Evolutionary conservation across 1,140 invertebrate genomes (phyloP).

Genomic region (Euborellia annulipes): DNA sequence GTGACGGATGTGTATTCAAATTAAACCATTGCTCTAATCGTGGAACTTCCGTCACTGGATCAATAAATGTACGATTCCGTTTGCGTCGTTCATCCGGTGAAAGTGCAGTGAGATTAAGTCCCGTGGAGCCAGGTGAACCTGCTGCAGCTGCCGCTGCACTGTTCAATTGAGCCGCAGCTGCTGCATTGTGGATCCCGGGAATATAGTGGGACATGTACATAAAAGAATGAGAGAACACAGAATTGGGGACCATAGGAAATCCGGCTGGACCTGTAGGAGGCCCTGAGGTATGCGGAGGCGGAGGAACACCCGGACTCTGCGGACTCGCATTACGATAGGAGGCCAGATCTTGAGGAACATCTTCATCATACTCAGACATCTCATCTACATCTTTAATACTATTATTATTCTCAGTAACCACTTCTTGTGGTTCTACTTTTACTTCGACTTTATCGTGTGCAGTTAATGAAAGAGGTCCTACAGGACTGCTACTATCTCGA

Average conservation of each 20-base stretch:
- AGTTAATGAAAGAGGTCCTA: slow-evolving; percentile 18
- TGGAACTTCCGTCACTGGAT: slow-evolving; percentile 94
- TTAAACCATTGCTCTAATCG: slow-evolving; percentile 92
- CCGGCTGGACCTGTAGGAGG: slow-evolving; percentile 29
- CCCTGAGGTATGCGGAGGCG: too few species aligned
- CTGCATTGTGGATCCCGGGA: too few species aligned
- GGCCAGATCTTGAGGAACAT: too few species aligned
- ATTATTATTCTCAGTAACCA: slow-evolving; percentile 5
- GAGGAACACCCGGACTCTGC: too few species aligned
- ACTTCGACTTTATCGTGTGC: slow-evolving; percentile 11
- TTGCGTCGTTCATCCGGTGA: slow-evolving; percentile 67
- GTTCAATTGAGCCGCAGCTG: too few species aligned
- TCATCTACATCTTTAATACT: slow-evolving; percentile 27
- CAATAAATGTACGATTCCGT: slow-evolving; percentile 95
- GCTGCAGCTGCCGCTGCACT: slow-evolving; percentile 4
- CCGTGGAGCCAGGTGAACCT: neutral
- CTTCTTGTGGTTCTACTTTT: slow-evolving; percentile 16
- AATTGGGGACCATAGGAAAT: slow-evolving; percentile 65
- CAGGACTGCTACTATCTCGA: slow-evolving; percentile 8
- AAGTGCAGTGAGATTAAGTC: slow-evolving; percentile 16
- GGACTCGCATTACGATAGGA: too few species aligned
- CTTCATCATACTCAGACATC: slow-evolving; percentile 39
- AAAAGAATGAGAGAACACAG: slow-evolving; percentile 70
- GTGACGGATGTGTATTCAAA: slow-evolving; percentile 93
- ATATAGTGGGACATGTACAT: slow-evolving; percentile 86